phyloP scores from a whole-genome alignment of 2,113 vertebrate species.

The Spheniscus mendiculus region DNA sequence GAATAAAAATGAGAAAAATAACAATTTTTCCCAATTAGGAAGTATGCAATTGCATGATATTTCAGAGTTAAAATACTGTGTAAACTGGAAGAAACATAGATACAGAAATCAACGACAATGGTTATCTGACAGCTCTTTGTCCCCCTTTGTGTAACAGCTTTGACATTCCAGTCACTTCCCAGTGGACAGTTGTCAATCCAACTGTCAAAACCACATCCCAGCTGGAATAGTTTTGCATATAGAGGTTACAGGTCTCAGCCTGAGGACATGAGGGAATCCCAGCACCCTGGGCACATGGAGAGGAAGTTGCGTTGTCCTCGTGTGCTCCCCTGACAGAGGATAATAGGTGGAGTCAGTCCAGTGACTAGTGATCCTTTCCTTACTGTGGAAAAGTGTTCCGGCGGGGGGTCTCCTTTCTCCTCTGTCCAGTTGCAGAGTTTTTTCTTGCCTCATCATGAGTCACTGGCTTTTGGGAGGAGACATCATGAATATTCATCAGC shows the following conservation, averaged over 20 bases:
- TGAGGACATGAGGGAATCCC: background rate
- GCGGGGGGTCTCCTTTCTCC: background rate
- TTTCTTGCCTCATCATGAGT: background rate
- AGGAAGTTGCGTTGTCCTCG: accelerated
- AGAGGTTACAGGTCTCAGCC: background rate
- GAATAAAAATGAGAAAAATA: background rate
- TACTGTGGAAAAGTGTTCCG: background rate
- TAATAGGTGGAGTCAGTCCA: background rate
- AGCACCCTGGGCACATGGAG: background rate
- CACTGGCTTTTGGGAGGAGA: background rate
- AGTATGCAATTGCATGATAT: background rate
- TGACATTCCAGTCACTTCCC: background rate
- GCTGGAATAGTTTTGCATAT: background rate
- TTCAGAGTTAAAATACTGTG: background rate
- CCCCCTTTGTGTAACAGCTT: background rate
- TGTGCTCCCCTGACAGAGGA: background rate
- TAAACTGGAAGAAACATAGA: background rate
- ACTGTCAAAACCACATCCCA: background rate
- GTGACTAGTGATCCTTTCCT: background rate
- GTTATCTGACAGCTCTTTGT: background rate
- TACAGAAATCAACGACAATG: background rate
- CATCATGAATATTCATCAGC: background rate
- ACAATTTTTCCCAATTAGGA: background rate
- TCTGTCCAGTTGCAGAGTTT: background rate
- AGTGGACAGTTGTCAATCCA: background rate